Percentiles rank a stretch among this genome's conserved stretches.
Conservation (phyloP, 2,113 vertebrate genomes). For the Cheilinus undulatus region DNA sequence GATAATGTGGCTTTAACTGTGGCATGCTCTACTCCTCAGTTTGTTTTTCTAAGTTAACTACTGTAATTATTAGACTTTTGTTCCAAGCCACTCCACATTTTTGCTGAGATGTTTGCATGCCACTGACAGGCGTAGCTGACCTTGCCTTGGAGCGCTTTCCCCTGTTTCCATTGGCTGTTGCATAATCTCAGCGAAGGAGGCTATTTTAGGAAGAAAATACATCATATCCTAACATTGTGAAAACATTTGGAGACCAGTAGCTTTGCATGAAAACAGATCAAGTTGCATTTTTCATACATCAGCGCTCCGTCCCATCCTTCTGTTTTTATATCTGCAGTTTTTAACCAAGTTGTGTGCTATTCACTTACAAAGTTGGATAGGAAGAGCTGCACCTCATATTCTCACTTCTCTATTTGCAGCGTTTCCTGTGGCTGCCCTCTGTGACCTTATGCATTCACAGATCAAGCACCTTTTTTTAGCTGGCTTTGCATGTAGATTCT, state of each 20-base stretch:
- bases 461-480: neutral
- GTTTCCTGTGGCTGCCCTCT: slow-evolving; percentile 11
- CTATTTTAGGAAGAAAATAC: slow-evolving; percentile 45
- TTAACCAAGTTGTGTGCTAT: neutral
- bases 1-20: neutral
- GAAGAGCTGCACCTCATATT: neutral
- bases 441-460: neutral
- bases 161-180: slow-evolving; percentile 16
- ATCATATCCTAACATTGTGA: slow-evolving; percentile 35
- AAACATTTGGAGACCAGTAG: neutral
- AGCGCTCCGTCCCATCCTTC: neutral
- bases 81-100: slow-evolving; percentile 4
- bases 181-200: slow-evolving; percentile 38
- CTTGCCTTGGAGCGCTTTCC: slow-evolving; percentile 16
- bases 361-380: neutral
- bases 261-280: slow-evolving; percentile 1
- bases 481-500: neutral
- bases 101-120: slow-evolving; percentile 23
- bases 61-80: slow-evolving; percentile 13
- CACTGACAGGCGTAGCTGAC: slow-evolving; percentile 8
- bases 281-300: neutral
- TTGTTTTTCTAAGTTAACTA: slow-evolving; percentile 34
- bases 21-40: slow-evolving; percentile 18
- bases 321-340: neutral
- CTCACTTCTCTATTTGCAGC: slow-evolving; percentile 2